Conservation (phyloP, 2,113 vertebrate species). For the Vombatus ursinus region DNA sequence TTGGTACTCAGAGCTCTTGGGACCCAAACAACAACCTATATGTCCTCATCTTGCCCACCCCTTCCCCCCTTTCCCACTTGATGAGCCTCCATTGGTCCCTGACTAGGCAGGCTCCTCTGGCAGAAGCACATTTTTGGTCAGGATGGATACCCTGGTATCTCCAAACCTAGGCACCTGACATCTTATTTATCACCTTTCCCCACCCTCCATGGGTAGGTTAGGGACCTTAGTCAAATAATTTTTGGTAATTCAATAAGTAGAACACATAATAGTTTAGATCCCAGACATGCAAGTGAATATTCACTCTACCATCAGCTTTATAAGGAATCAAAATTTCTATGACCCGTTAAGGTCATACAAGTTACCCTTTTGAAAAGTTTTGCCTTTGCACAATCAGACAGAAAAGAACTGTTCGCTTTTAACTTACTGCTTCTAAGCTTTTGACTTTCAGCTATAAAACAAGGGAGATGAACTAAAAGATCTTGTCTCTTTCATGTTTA, state of each 20-base stretch:
- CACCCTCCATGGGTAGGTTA: background rate
- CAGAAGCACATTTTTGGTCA: constrained; percentile 6
- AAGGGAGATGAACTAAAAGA: constrained; percentile 24
- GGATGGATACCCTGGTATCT: background rate
- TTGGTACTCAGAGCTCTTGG: background rate
- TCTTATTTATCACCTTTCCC: background rate
- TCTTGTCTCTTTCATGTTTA: constrained; percentile 8
- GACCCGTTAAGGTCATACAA: constrained; percentile 27
- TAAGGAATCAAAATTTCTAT: constrained; percentile 16
- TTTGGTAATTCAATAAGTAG: constrained; percentile 12
- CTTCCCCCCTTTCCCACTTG: background rate
- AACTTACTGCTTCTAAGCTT: background rate
- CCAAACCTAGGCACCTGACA: background rate
- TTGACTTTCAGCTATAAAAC: constrained; percentile 48
- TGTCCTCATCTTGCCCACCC: background rate
- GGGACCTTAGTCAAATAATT: background rate
- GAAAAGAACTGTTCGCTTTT: constrained; percentile 26
- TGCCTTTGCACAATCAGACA: constrained; percentile 5
- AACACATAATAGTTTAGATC: background rate
- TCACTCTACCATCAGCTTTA: background rate
- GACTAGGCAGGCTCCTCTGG: background rate
- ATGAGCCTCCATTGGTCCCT: background rate
- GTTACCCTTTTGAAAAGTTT: constrained; percentile 27
- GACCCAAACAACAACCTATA: background rate
- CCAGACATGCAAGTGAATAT: background rate